phyloP scores from a whole-genome alignment of 2,888 invertebrate genomes.

The Acanthosepion esculentum region DNA sequence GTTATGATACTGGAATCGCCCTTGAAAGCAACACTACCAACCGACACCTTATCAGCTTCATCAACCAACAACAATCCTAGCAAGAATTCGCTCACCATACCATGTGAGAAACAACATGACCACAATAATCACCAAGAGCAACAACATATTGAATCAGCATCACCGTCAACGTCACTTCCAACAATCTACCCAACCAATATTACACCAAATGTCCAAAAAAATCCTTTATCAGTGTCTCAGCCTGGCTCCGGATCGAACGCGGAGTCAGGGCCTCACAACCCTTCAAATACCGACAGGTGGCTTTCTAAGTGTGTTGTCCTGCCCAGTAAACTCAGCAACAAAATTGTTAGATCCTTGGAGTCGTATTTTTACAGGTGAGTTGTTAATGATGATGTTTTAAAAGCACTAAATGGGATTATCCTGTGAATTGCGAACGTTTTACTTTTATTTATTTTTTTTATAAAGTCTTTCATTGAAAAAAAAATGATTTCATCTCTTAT shows the following conservation, averaged over 20 bases:
- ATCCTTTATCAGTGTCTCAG: neutral
- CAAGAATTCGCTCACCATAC: neutral
- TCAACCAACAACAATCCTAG: neutral
- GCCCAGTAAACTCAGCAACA: neutral
- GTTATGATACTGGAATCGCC: constrained; percentile 20
- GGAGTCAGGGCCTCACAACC: neutral
- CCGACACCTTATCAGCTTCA: neutral
- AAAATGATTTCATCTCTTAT: no score
- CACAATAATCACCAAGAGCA: neutral
- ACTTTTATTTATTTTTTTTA: no score
- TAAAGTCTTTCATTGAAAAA: no score
- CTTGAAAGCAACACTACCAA: neutral
- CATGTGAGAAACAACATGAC: neutral
- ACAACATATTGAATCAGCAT: neutral
- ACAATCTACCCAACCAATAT: neutral
- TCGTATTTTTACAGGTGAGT: neutral
- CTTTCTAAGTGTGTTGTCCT: neutral
- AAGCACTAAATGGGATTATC: no score
- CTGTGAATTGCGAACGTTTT: no score
- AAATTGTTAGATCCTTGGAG: neutral
- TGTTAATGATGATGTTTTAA: neutral
- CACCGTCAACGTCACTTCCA: neutral
- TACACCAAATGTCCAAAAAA: neutral
- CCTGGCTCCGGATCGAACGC: neutral
- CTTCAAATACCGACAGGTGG: constrained; percentile 33